phyloP scores from a whole-genome alignment of 2,113 vertebrate species.

The Xyliphius kryptos region DNA sequence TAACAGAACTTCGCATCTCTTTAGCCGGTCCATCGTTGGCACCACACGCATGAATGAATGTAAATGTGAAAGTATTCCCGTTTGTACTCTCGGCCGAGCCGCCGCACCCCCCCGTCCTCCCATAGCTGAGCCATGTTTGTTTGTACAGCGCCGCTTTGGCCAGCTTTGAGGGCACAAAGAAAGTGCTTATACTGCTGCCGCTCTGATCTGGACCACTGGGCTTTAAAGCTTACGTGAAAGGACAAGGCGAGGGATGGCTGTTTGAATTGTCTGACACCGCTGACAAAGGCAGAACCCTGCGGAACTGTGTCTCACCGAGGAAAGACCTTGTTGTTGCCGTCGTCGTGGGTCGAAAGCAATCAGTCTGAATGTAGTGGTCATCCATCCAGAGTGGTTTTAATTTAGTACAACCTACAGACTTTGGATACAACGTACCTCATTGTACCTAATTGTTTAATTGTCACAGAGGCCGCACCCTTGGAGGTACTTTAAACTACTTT shows the following conservation, averaged over 20 bases:
- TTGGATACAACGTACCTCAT: too few relatives aligned
- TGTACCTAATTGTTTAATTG: too few relatives aligned
- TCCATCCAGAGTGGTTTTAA: too few relatives aligned
- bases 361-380: too few relatives aligned
- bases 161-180: conserved; percentile 59
- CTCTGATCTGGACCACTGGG: conserved; percentile 36
- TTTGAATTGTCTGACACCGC: neutral
- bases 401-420: too few relatives aligned
- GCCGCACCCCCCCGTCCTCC: conserved; percentile 35
- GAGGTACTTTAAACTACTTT: too few relatives aligned
- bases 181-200: conserved; percentile 55
- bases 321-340: too few relatives aligned
- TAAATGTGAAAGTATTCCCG: conserved; percentile 41
- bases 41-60: conserved; percentile 35
- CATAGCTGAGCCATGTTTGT: conserved; percentile 37
- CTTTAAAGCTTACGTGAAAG: conserved; percentile 53
- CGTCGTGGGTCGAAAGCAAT: too few relatives aligned
- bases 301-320: too few relatives aligned
- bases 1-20: neutral
- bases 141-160: conserved; percentile 52
- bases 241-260: conserved; percentile 17
- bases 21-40: conserved; percentile 1
- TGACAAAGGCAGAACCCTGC: conserved; percentile 1
- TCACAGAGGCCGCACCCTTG: too few relatives aligned
- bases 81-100: conserved; percentile 38